Evolutionary conservation across 2,888 invertebrate species (phyloP).

Genomic region (Esperia sulphurella): DNA sequence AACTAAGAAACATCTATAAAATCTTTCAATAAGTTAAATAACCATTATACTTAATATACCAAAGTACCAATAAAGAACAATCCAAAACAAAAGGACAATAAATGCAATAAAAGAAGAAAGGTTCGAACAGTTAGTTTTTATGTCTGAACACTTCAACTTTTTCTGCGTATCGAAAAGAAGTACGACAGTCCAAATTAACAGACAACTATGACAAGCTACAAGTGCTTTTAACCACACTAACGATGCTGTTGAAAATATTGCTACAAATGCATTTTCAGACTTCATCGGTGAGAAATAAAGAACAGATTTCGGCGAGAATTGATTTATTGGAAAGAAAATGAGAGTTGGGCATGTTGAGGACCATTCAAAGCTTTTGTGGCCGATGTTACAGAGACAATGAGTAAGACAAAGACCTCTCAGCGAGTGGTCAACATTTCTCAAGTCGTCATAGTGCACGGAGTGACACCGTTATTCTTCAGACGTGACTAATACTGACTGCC

Average conservation of each 20-base stretch:
- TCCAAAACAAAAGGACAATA: conserved; percentile 17
- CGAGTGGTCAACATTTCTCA: conserved; percentile 66
- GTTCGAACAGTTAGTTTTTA: conserved; percentile 38
- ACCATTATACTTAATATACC: too few species aligned
- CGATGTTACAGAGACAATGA: conserved; percentile 64
- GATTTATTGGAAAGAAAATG: conserved; percentile 19
- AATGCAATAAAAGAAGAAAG: conserved; percentile 37
- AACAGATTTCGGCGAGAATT: conserved; percentile 18
- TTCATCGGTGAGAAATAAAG: conserved; percentile 26
- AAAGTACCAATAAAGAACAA: not conserved
- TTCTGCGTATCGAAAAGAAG: conserved; percentile 57
- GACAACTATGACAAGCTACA: conserved; percentile 74
- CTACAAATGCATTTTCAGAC: conserved; percentile 7
- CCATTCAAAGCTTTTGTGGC: conserved; percentile 60
- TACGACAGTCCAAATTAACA: conserved; percentile 68
- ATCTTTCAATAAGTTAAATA: too few species aligned
- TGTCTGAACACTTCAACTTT: conserved; percentile 45
- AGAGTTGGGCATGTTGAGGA: conserved; percentile 32
- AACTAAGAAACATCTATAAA: too few species aligned
- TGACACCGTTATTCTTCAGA: conserved; percentile 44
- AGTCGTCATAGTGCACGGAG: conserved; percentile 37
- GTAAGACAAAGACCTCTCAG: conserved; percentile 61
- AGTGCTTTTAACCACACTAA: conserved; percentile 49
- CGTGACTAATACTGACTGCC: conserved; percentile 31
- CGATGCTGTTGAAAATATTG: conserved; percentile 15